phyloP scores from a whole-genome alignment of 37 sponge, comb jelly and placozoan species.

The Axinella damicornis region DNA sequence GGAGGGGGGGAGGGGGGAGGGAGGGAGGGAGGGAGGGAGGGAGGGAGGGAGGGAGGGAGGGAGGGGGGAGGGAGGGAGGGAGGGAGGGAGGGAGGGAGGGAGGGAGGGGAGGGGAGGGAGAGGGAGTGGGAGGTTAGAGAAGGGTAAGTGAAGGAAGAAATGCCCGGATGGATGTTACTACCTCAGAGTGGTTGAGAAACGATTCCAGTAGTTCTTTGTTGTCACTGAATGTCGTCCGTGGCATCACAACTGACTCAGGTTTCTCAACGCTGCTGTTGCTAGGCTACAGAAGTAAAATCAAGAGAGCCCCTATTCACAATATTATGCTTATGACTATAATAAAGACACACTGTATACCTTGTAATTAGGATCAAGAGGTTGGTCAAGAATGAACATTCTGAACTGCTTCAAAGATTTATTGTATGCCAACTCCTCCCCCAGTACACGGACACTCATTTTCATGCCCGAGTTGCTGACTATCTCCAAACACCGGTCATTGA shows the following conservation, averaged over 20 bases:
- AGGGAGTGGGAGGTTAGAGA: too few relatives aligned
- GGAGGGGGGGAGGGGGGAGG: too few relatives aligned
- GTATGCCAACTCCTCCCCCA: constrained; percentile 66
- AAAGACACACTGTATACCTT: constrained; percentile 17
- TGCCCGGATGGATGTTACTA: neutral
- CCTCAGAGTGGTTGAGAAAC: constrained; percentile 40
- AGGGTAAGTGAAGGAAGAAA: too few relatives aligned
- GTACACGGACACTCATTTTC: constrained; percentile 1
- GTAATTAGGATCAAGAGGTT: constrained; percentile 53
- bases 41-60: too few relatives aligned
- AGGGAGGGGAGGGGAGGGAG: too few relatives aligned
- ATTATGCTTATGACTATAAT: neutral
- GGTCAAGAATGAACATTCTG: constrained; percentile 58
- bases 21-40: too few relatives aligned
- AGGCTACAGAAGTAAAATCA: too few relatives aligned
- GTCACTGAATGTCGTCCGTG: constrained; percentile 9
- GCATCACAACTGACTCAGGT: neutral
- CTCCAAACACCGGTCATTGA: neutral
- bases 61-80: too few relatives aligned
- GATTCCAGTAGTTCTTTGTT: constrained; percentile 12
- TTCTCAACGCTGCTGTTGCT: too few relatives aligned
- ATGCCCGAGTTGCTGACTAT: neutral
- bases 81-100: too few relatives aligned
- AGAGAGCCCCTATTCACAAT: too few relatives aligned
- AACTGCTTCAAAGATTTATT: constrained; percentile 51